These are phyloP conservation scores for Candidula unifasciata DNA, from an alignment of 2,888 invertebrate genomes.

Conservation along the genomic window DNA sequence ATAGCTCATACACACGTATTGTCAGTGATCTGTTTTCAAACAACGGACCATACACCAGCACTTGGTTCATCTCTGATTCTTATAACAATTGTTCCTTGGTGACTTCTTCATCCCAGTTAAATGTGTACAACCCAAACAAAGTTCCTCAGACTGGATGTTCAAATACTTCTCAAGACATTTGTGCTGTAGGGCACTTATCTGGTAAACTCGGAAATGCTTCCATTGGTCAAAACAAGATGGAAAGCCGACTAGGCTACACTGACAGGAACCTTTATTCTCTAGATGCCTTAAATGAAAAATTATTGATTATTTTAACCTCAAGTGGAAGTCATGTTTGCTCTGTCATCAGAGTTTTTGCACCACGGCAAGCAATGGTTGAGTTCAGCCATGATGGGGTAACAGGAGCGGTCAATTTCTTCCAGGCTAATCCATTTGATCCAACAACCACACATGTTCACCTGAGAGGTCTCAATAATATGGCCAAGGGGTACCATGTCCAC, in stretches of 20 bases:
- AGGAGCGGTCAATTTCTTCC: conserved; percentile 87
- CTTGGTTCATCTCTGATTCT: conserved; percentile 47
- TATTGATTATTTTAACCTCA: conserved; percentile 32
- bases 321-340: conserved; percentile 38
- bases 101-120: not conserved
- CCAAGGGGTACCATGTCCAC: conserved; percentile 78
- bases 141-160: conserved; percentile 52
- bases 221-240: conserved; percentile 52
- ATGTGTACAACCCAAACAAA: conserved; percentile 21
- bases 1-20: conserved; percentile 37
- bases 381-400: conserved; percentile 83
- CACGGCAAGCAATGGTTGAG: conserved; percentile 63
- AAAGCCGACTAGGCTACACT: conserved; percentile 53
- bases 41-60: not conserved
- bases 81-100: not conserved
- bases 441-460: conserved; percentile 80
- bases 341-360: conserved; percentile 44
- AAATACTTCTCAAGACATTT: conserved; percentile 50
- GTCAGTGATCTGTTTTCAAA: conserved; percentile 44
- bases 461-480: conserved; percentile 73
- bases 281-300: conserved; percentile 39
- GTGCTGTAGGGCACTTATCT: conserved; percentile 63
- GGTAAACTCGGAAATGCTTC: conserved; percentile 61
- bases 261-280: conserved; percentile 62
- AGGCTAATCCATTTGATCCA: conserved; percentile 88